Conservation (phyloP, 1,140 invertebrate species). For the Cotesia typhae region DNA sequence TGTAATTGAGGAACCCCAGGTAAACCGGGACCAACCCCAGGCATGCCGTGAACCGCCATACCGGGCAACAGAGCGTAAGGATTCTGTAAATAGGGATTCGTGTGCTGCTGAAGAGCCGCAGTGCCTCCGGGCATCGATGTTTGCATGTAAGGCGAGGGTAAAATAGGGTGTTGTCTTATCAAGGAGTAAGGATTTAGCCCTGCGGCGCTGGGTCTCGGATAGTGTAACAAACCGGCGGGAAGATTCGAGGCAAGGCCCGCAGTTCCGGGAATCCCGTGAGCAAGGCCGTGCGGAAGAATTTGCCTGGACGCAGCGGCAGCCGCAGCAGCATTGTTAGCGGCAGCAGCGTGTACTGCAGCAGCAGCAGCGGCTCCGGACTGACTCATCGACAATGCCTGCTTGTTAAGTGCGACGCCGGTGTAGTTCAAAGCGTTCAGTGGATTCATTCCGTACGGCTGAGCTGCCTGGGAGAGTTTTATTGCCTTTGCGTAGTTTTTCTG, state of each 20-base stretch:
- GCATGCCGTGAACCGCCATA: conserved; percentile 52
- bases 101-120: conserved; percentile 62
- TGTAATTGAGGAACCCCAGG: conserved; percentile 53
- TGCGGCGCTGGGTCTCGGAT: conserved; percentile 65
- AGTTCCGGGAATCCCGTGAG: conserved; percentile 48
- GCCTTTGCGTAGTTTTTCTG: conserved; percentile 80
- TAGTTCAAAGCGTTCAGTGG: conserved; percentile 76
- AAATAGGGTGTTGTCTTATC: conserved; percentile 62
- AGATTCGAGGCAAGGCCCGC: conserved; percentile 48
- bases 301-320: conserved; percentile 48
- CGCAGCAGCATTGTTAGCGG: conserved; percentile 53
- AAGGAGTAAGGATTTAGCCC: conserved; percentile 67
- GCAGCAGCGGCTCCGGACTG: conserved; percentile 55
- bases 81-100: conserved; percentile 57
- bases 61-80: conserved; percentile 59
- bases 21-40: conserved; percentile 51
- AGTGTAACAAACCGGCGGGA: conserved; percentile 65
- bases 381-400: conserved; percentile 65
- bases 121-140: conserved; percentile 53
- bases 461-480: conserved; percentile 70
- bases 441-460: conserved; percentile 59
- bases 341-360: conserved; percentile 43
- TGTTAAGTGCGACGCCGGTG: conserved; percentile 80
- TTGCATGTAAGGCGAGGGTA: conserved; percentile 58
- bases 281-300: conserved; percentile 50